Evolutionary conservation across 30 jellyfish, hydroid and myxozoan species (phyloP).

Genomic region (Nemopilema nomurai): DNA sequence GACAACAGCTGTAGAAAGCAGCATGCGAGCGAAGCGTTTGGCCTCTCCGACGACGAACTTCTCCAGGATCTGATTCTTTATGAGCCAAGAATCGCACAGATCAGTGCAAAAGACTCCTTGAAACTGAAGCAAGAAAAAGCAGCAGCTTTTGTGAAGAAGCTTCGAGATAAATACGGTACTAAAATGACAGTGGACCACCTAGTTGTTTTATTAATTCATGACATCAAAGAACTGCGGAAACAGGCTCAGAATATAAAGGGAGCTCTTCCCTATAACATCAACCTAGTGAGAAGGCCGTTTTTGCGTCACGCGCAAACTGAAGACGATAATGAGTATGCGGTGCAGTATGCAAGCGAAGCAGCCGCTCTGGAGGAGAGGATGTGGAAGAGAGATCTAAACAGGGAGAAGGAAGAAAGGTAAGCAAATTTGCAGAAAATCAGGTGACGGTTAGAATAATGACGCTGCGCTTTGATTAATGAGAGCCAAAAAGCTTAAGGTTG

Average conservation of each 20-base stretch:
- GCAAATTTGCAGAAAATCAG: too few species aligned
- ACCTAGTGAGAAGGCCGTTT: slow-evolving; percentile 17
- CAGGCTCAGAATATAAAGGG: slow-evolving; percentile 11
- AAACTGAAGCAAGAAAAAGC: slow-evolving; percentile 22
- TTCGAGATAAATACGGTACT: slow-evolving; percentile 39
- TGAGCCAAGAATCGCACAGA: slow-evolving; percentile 56
- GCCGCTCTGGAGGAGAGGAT: slow-evolving; percentile 16
- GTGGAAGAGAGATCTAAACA: background rate
- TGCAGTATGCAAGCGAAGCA: background rate
- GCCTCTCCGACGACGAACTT: slow-evolving; percentile 51
- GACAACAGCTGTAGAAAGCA: slow-evolving; percentile 67
- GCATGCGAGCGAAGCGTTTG: slow-evolving; percentile 57
- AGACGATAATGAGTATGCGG: slow-evolving; percentile 11
- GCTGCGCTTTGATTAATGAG: too few species aligned
- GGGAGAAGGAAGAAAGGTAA: slow-evolving; percentile 1
- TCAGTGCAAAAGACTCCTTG: slow-evolving; percentile 18
- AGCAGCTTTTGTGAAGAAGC: slow-evolving; percentile 34
- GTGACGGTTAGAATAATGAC: too few species aligned
- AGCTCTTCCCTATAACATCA: slow-evolving; percentile 10
- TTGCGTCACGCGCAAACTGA: background rate
- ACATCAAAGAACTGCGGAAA: slow-evolving; percentile 32
- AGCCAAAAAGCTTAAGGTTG: too few species aligned
- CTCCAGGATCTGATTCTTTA: slow-evolving; percentile 60
- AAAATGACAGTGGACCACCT: slow-evolving; percentile 59
- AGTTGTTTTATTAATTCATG: slow-evolving; percentile 58